phyloP scores from a whole-genome alignment of 2,113 vertebrate genomes.

The Vulpes ferrilata region DNA sequence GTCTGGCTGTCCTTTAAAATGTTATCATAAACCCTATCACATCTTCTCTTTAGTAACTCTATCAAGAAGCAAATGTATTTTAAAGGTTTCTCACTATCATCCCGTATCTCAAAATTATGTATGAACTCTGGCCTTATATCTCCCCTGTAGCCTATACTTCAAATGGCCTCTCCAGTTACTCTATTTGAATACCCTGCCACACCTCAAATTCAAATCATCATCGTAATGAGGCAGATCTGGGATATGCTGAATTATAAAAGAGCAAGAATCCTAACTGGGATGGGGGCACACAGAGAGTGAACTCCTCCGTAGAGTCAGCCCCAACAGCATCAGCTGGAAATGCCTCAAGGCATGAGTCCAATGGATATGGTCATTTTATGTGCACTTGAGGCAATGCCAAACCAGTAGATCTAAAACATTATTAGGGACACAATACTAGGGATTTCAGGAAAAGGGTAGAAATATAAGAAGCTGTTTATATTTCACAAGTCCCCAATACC shows the following conservation, averaged over 20 bases:
- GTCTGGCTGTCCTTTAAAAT: background rate
- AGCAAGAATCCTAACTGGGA: background rate
- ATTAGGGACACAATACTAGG: background rate
- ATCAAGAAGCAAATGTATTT: background rate
- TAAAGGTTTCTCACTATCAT: background rate
- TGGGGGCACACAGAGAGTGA: background rate
- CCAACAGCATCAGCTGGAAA: background rate
- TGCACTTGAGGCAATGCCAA: background rate
- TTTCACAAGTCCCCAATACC: background rate
- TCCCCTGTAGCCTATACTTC: background rate
- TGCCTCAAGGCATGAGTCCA: background rate
- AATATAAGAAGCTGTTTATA: background rate
- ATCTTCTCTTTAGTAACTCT: background rate
- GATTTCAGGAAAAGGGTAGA: background rate
- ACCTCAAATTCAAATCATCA: background rate
- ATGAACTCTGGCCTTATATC: background rate
- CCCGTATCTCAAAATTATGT: background rate
- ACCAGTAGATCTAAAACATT: background rate
- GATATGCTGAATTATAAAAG: background rate
- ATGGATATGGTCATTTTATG: background rate
- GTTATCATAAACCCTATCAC: background rate
- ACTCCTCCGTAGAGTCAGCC: background rate
- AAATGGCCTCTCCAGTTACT: background rate
- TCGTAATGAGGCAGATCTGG: background rate
- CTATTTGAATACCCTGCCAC: background rate